These are phyloP conservation scores for Rosalia funebris DNA, from an alignment of 2,888 invertebrate genomes.

Conservation along the genomic window DNA sequence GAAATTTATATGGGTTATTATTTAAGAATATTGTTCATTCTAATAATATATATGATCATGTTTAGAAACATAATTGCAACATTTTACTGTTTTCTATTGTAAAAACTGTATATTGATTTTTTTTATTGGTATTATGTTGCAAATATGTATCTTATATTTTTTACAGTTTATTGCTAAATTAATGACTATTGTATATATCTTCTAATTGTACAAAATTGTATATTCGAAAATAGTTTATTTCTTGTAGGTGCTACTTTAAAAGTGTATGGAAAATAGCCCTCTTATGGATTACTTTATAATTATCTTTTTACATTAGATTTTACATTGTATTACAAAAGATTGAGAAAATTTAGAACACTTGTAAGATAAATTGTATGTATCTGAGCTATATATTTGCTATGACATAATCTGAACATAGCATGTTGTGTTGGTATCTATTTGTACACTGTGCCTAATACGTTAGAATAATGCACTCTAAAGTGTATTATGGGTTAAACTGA, in stretches of 20 bases:
- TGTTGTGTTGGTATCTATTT: slow-evolving; percentile 54
- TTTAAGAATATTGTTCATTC: too few species aligned
- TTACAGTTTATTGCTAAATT: slow-evolving; percentile 30
- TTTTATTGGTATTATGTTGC: slow-evolving; percentile 2
- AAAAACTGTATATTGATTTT: not conserved
- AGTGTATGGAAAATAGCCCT: not conserved
- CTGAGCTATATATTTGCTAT: slow-evolving; percentile 21
- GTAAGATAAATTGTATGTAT: slow-evolving; percentile 25
- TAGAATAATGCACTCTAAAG: slow-evolving; percentile 52
- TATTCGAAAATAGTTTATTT: slow-evolving; percentile 25
- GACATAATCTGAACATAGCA: slow-evolving; percentile 55
- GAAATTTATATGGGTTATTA: too few species aligned
- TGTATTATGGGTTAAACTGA: slow-evolving; percentile 48
- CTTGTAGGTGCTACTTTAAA: slow-evolving; percentile 14
- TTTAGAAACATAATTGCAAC: not conserved
- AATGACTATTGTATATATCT: slow-evolving; percentile 22
- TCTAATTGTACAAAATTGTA: slow-evolving; percentile 27
- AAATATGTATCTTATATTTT: slow-evolving; percentile 12
- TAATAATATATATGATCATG: too few species aligned
- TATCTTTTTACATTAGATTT: slow-evolving; percentile 10
- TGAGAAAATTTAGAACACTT: slow-evolving; percentile 14
- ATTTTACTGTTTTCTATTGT: not conserved
- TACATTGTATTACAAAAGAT: slow-evolving; percentile 9
- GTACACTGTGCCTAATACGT: slow-evolving; percentile 63
- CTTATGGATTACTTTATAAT: slow-evolving; percentile 1